A percentile compares a stretch with the other conserved stretches of the same genome.
Evolutionary conservation across 2,113 vertebrate species (phyloP).

Genomic region (Amazona vittata): DNA sequence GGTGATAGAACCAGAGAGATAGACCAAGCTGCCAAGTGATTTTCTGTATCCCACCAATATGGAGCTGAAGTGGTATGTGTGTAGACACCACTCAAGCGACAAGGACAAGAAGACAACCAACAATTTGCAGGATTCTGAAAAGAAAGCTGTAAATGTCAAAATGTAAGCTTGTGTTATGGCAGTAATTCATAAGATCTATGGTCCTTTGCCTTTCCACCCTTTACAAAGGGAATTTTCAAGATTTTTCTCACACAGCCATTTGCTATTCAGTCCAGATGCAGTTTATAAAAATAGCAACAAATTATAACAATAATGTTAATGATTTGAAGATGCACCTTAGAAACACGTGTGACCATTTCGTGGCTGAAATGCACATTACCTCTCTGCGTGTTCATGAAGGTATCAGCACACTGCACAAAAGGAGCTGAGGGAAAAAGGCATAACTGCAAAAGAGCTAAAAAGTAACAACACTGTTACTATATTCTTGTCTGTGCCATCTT

Average conservation of each 20-base stretch:
- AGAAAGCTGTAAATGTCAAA: neutral
- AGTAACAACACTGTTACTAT: neutral
- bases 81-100: neutral
- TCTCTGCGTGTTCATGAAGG: fast-evolving
- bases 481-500: neutral
- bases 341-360: neutral
- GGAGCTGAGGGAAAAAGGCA: neutral
- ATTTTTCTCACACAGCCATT: neutral
- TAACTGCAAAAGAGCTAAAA: neutral
- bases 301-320: neutral
- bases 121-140: neutral
- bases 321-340: neutral
- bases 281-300: neutral
- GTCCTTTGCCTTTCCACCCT: neutral
- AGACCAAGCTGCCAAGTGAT: neutral
- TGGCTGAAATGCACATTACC: fast-evolving
- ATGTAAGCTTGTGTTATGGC: neutral
- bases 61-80: neutral
- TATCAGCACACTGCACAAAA: neutral
- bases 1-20: neutral
- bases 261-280: neutral
- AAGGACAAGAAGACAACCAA: neutral
- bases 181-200: neutral
- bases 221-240: neutral
- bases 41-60: neutral